phyloP scores from a whole-genome alignment of 1,140 invertebrate genomes.

The Papilio helenus region DNA sequence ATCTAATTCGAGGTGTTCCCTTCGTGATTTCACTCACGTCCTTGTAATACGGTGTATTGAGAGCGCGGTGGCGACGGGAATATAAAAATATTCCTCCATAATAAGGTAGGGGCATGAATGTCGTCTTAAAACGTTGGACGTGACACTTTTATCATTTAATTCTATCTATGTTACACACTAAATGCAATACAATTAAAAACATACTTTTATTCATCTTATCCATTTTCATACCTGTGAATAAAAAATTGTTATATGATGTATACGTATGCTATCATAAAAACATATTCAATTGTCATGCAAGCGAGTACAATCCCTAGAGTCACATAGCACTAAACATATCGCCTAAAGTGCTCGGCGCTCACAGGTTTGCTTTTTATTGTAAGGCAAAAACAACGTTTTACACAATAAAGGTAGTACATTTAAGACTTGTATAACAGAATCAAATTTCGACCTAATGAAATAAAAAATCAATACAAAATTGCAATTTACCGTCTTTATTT shows the following conservation, averaged over 20 bases:
- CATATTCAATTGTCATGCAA: background rate
- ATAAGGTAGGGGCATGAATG: constrained; percentile 4
- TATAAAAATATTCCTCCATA: constrained; percentile 27
- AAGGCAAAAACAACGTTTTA: background rate
- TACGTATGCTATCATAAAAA: constrained; percentile 1
- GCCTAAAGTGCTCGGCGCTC: background rate
- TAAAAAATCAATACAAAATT: background rate
- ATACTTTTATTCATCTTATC: background rate
- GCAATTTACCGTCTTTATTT: background rate
- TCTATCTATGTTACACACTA: background rate
- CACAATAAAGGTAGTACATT: too few species aligned
- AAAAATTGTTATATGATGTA: background rate
- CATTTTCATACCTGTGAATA: background rate
- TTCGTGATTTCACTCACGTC: constrained; percentile 32
- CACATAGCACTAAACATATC: background rate
- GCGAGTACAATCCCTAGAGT: background rate
- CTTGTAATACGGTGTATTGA: constrained; percentile 34
- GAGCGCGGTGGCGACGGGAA: constrained; percentile 11
- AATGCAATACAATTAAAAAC: background rate
- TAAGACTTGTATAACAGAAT: too few species aligned
- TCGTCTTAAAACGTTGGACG: background rate
- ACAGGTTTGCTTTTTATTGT: background rate
- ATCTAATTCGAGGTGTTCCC: constrained; percentile 30
- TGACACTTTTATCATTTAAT: constrained; percentile 3
- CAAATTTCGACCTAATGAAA: background rate